A percentile compares a stretch with the other conserved stretches of the same genome.
Evolutionary conservation across 2,113 vertebrate species (phyloP).

Genomic region (Planiliza haematocheilus): DNA sequence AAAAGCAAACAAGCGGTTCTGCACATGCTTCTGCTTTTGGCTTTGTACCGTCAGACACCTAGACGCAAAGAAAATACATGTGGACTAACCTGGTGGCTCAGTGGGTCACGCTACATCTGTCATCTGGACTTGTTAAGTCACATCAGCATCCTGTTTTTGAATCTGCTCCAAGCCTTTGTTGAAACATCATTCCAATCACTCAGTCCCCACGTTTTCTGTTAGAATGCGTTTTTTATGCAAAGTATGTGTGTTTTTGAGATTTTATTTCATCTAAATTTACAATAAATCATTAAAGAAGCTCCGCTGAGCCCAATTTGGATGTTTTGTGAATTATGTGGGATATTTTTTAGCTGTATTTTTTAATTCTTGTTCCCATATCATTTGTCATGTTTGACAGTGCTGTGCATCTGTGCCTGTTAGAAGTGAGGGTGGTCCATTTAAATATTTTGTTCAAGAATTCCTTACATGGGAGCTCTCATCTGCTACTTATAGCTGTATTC

Average conservation of each 20-base stretch:
- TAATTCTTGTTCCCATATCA: not conserved
- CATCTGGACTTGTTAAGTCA: not conserved
- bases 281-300: too few species aligned
- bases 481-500: slow-evolving; percentile 43
- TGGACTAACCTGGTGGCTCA: not conserved
- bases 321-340: not conserved
- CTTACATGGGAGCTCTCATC: slow-evolving; percentile 42
- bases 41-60: not conserved
- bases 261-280: not conserved
- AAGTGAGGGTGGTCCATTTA: slow-evolving; percentile 31
- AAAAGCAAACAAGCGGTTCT: not conserved
- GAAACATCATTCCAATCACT: not conserved
- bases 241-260: not conserved
- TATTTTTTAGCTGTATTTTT: not conserved
- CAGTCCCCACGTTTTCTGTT: not conserved
- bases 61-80: not conserved
- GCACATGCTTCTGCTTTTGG: not conserved
- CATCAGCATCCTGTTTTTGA: slow-evolving; percentile 14
- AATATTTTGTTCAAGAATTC: slow-evolving; percentile 29
- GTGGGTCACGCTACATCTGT: not conserved
- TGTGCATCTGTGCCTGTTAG: not conserved
- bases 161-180: not conserved
- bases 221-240: not conserved
- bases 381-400: not conserved
- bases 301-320: not conserved